phyloP scores from a whole-genome alignment of 2,113 vertebrate genomes.

The Scomber scombrus region DNA sequence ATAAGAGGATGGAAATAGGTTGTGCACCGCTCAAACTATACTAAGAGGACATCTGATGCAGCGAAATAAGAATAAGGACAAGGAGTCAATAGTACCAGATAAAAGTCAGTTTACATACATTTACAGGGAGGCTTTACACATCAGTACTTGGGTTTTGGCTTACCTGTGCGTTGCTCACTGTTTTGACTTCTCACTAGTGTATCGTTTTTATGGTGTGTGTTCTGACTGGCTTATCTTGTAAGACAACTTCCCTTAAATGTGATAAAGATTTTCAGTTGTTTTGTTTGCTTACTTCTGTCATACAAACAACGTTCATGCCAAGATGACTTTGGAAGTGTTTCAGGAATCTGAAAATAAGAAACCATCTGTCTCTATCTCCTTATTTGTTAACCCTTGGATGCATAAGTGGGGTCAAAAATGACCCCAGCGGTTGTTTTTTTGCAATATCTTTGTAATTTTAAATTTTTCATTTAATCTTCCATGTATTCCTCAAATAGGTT shows the following conservation, averaged over 20 bases:
- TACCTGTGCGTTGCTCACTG: background rate
- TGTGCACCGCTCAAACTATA: constrained; percentile 49
- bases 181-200: background rate
- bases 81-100: constrained; percentile 56
- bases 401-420: too few species aligned
- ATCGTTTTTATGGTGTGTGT: background rate
- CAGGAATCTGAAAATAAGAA: background rate
- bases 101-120: background rate
- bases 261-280: background rate
- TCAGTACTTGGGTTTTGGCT: background rate
- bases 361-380: background rate
- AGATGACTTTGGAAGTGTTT: background rate
- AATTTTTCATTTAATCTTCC: too few species aligned
- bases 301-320: background rate
- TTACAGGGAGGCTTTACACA: background rate
- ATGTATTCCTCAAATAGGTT: too few species aligned
- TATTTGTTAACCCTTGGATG: too few species aligned
- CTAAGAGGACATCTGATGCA: constrained; percentile 64
- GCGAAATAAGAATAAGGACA: constrained; percentile 65
- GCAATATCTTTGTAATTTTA: too few species aligned
- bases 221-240: background rate
- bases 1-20: constrained; percentile 65
- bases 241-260: background rate
- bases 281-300: background rate
- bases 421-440: too few species aligned